These are phyloP conservation scores for Anastatus disparis DNA, from an alignment of 1,140 invertebrate genomes.

Conservation along the genomic window DNA sequence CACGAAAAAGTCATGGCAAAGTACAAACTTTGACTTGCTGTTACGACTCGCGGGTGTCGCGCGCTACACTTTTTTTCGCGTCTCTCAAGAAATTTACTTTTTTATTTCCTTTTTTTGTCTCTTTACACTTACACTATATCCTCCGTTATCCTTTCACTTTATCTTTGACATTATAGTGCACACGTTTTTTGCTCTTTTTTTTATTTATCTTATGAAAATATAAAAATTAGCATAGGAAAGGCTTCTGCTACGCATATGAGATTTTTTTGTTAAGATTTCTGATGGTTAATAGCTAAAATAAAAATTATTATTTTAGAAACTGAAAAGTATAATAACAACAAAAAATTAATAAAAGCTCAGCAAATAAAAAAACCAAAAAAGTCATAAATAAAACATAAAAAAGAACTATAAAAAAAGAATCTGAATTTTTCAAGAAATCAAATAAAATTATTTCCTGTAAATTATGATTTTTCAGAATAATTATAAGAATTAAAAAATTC, in stretches of 20 bases:
- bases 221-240: not conserved
- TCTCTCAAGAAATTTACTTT: conserved; percentile 14
- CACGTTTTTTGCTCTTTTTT: too few species aligned
- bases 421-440: too few species aligned
- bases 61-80: conserved; percentile 51
- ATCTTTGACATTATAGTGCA: not conserved
- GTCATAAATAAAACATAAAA: too few species aligned
- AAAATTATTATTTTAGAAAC: too few species aligned
- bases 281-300: too few species aligned
- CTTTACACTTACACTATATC: not conserved
- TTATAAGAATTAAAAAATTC: not conserved
- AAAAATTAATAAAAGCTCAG: too few species aligned
- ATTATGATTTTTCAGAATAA: not conserved
- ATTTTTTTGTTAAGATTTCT: not conserved
- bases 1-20: conserved; percentile 5
- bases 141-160: not conserved
- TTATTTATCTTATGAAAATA: not conserved
- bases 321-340: too few species aligned
- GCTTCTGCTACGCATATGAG: not conserved
- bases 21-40: conserved; percentile 45
- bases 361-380: too few species aligned
- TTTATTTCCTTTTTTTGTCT: not conserved
- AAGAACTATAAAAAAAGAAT: too few species aligned
- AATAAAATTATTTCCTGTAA: too few species aligned
- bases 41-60: conserved; percentile 57